phyloP scores from a whole-genome alignment of 2,888 invertebrate genomes.

The Catocala nupta region DNA sequence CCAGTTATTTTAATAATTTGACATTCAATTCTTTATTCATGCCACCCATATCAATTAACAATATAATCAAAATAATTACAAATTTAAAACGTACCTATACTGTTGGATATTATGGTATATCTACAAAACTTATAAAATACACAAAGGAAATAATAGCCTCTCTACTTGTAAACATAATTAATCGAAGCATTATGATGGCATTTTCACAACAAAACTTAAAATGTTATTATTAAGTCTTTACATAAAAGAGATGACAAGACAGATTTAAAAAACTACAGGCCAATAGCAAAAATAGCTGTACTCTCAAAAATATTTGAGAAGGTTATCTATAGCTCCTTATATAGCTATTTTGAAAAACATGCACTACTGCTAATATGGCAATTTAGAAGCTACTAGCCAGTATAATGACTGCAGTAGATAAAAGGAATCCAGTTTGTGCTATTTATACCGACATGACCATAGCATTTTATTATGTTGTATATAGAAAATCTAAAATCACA shows the following conservation, averaged over 20 bases:
- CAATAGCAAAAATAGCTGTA: neutral
- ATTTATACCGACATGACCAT: conserved; percentile 6
- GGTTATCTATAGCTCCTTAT: conserved; percentile 2
- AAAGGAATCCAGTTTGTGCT: conserved; percentile 1
- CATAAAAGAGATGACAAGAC: conserved; percentile 7
- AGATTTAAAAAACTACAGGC: neutral
- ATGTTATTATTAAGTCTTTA: conserved; percentile 1
- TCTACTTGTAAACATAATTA: neutral
- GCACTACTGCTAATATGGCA: conserved; percentile 1
- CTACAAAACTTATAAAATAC: conserved; percentile 7
- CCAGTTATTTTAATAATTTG: too few species aligned
- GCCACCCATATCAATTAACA: too few species aligned
- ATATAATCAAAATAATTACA: neutral
- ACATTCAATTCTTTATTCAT: too few species aligned
- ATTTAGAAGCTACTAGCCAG: neutral
- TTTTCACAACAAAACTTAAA: conserved; percentile 1
- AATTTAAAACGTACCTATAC: neutral
- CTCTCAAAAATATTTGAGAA: neutral
- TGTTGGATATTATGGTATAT: conserved; percentile 4
- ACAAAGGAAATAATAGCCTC: neutral
- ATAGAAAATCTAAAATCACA: conserved; percentile 5
- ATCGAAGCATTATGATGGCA: conserved; percentile 1
- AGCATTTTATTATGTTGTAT: conserved; percentile 2
- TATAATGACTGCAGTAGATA: neutral
- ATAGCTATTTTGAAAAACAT: neutral